phyloP scores from a whole-genome alignment of 1,140 invertebrate species.

The Drosophila repletoides region DNA sequence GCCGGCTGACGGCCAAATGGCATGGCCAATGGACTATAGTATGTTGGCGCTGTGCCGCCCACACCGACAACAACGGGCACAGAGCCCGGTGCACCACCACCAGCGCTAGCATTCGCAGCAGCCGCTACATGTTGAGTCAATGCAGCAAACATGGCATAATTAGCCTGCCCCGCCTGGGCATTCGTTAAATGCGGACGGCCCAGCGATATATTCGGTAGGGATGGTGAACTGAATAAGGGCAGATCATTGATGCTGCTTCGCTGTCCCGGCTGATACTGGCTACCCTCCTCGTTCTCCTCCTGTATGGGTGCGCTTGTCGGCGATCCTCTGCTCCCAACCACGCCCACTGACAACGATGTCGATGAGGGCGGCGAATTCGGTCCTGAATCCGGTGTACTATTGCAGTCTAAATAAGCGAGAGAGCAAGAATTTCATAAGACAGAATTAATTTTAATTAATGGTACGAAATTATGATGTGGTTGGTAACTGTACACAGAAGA shows the following conservation, averaged over 20 bases:
- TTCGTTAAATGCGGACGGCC: slow-evolving; percentile 89
- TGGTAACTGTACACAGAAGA: not conserved
- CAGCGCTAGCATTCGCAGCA: slow-evolving; percentile 1
- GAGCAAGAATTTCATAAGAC: not conserved
- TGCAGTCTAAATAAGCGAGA: slow-evolving; percentile 73
- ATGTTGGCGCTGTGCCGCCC: slow-evolving; percentile 53
- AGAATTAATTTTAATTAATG: not conserved
- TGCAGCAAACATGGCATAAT: slow-evolving; percentile 67
- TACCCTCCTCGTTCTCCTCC: slow-evolving; percentile 85
- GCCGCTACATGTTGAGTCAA: slow-evolving; percentile 68
- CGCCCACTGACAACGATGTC: slow-evolving; percentile 83
- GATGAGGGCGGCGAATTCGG: slow-evolving; percentile 91
- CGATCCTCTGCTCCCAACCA: slow-evolving; percentile 83
- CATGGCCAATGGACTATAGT: slow-evolving; percentile 69
- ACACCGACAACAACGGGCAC: slow-evolving; percentile 5
- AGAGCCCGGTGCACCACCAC: too few species aligned
- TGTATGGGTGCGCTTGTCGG: slow-evolving; percentile 87
- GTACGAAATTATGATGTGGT: not conserved
- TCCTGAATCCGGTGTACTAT: slow-evolving; percentile 91
- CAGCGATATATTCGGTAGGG: slow-evolving; percentile 97
- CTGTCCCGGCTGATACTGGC: slow-evolving; percentile 81
- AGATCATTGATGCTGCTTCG: slow-evolving; percentile 83
- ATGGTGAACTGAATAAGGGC: slow-evolving; percentile 95
- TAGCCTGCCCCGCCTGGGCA: slow-evolving; percentile 75
- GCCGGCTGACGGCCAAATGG: slow-evolving; percentile 53